Percentiles rank a stretch among this genome's conserved stretches.
phyloP scores from a whole-genome alignment of 2,797 vertebrate genomes.

The Gadopsis bispinosus region DNA sequence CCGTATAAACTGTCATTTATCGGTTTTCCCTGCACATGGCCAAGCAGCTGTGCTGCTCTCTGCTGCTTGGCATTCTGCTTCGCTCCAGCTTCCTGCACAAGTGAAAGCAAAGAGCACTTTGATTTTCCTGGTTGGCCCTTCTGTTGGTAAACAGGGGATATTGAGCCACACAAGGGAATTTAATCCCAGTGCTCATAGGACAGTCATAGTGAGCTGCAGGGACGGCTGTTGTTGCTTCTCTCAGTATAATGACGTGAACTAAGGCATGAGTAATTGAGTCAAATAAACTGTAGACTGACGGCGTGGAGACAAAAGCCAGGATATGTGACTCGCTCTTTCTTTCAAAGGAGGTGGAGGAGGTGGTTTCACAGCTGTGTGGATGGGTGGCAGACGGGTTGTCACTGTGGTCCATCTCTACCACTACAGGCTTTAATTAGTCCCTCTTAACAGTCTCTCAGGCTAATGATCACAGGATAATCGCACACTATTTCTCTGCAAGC shows the following conservation, averaged over 20 bases:
- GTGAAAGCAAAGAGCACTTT: conserved; percentile 83
- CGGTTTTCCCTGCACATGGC: conserved; percentile 62
- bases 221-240: conserved; percentile 24
- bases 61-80: conserved; percentile 84
- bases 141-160: conserved; percentile 77
- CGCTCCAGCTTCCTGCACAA: conserved; percentile 77
- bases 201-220: conserved; percentile 23
- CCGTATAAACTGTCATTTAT: conserved; percentile 58
- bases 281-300: background rate
- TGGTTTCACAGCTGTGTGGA: conserved; percentile 65
- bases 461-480: conserved; percentile 68
- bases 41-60: conserved; percentile 78
- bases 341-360: conserved; percentile 19
- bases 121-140: conserved; percentile 73
- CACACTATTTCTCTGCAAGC: conserved; percentile 43
- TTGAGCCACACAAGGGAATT: conserved; percentile 53
- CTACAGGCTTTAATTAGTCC: conserved; percentile 72
- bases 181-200: conserved; percentile 36
- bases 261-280: conserved; percentile 12
- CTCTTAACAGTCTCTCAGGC: conserved; percentile 37
- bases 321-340: conserved; percentile 29
- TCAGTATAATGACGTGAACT: conserved; percentile 15
- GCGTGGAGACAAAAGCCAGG: conserved; percentile 9
- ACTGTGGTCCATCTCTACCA: conserved; percentile 39
- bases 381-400: conserved; percentile 51